Conservation (phyloP, 2,113 vertebrate species). For the Cisticola juncidis region DNA sequence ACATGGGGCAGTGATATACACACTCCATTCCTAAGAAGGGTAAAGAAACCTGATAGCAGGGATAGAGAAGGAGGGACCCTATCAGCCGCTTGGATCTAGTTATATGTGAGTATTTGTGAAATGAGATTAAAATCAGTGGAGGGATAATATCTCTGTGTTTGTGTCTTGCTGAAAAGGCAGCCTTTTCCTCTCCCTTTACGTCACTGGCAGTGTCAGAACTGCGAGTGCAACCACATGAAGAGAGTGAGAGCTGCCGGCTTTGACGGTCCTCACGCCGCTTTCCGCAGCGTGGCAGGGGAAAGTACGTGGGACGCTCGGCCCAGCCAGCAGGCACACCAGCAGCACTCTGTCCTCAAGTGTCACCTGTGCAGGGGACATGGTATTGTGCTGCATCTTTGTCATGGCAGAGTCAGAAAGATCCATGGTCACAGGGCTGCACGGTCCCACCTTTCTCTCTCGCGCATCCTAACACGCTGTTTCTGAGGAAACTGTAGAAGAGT, state of each 20-base stretch:
- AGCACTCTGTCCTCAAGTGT: neutral
- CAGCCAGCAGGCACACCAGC: neutral
- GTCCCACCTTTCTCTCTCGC: neutral
- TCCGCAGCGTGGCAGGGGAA: neutral
- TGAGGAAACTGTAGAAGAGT: fast-evolving
- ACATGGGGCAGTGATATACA: neutral
- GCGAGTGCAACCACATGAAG: constrained; percentile 28
- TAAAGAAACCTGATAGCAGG: neutral
- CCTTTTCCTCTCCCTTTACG: constrained; percentile 47
- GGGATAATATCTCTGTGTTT: constrained; percentile 2
- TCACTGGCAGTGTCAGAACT: constrained; percentile 39
- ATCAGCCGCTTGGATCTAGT: neutral
- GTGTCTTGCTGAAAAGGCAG: neutral
- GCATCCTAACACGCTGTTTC: fast-evolving
- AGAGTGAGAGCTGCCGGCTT: neutral
- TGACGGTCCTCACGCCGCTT: neutral
- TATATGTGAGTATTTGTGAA: neutral
- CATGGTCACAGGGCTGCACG: fast-evolving
- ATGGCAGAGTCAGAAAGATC: neutral
- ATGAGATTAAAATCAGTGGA: constrained; percentile 48
- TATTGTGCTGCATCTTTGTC: neutral
- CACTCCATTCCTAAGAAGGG: neutral
- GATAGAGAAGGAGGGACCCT: neutral
- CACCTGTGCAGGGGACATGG: neutral
- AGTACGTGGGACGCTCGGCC: neutral